phyloP scores from a whole-genome alignment of 2,888 invertebrate genomes.

The Phyllotreta striolata region DNA sequence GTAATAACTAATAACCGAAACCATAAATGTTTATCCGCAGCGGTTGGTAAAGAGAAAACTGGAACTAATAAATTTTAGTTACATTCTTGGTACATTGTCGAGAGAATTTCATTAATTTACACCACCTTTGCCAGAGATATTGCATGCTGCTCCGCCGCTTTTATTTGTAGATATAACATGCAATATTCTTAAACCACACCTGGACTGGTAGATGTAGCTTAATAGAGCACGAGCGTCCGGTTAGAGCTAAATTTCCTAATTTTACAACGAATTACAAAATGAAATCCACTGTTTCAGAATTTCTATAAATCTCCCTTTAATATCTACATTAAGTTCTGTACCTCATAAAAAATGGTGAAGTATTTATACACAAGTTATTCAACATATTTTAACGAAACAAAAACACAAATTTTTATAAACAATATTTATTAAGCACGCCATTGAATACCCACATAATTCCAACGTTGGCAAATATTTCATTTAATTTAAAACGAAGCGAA shows the following conservation, averaged over 20 bases:
- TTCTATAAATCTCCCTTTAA: too few species aligned
- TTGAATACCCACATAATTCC: slow-evolving; percentile 1
- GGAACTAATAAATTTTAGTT: slow-evolving; percentile 17
- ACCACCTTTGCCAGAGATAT: slow-evolving; percentile 12
- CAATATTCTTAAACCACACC: slow-evolving; percentile 16
- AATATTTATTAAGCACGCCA: neutral
- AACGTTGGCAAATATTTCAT: slow-evolving; percentile 15
- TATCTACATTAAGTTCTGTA: too few species aligned
- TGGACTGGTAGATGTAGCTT: slow-evolving; percentile 3
- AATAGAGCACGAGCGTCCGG: slow-evolving; percentile 2
- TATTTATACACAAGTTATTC: too few species aligned
- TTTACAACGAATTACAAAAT: too few species aligned
- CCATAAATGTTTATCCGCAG: neutral
- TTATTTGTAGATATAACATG: slow-evolving; percentile 13
- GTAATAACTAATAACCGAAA: neutral
- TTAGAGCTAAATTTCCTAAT: too few species aligned
- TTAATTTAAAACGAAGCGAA: slow-evolving; percentile 10
- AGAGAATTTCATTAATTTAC: slow-evolving; percentile 20
- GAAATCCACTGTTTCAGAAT: too few species aligned
- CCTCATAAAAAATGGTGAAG: too few species aligned
- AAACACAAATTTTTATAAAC: too few species aligned
- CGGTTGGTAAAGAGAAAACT: slow-evolving; percentile 4
- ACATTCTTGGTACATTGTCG: slow-evolving; percentile 12
- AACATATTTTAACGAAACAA: too few species aligned
- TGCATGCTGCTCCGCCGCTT: slow-evolving; percentile 3